phyloP scores from a whole-genome alignment of 2,113 vertebrate species.

The Columba janthina region DNA sequence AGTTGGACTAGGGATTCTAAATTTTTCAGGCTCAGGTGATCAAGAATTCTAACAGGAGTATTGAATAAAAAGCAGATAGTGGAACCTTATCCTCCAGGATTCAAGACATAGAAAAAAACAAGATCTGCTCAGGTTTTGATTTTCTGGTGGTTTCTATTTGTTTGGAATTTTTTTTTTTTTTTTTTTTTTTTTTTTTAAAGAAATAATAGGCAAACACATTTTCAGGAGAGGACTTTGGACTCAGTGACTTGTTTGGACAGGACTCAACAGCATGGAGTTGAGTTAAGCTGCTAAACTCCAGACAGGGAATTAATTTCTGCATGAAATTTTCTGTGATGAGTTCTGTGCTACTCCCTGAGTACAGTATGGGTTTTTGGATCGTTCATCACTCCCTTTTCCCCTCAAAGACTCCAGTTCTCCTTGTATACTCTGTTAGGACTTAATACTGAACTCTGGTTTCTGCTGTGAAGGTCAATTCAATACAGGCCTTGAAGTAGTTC shows the following conservation, averaged over 20 bases:
- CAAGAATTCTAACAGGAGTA: background rate
- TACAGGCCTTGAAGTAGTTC: background rate
- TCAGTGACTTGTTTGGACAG: background rate
- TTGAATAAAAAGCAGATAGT: background rate
- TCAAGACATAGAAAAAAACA: background rate
- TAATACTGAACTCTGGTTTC: background rate
- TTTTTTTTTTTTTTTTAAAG: background rate
- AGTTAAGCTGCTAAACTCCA: background rate
- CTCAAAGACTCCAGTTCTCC: background rate
- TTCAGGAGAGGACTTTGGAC: background rate
- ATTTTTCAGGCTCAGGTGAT: background rate
- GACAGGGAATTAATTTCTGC: background rate
- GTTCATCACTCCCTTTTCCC: background rate
- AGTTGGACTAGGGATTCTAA: background rate
- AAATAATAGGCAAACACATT: background rate
- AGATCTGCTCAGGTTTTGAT: background rate
- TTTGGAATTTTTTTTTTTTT: background rate
- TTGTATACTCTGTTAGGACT: background rate
- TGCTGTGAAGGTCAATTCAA: background rate
- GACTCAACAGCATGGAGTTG: background rate
- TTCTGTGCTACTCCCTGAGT: background rate
- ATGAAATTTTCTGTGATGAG: background rate
- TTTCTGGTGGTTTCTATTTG: background rate
- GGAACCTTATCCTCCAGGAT: background rate
- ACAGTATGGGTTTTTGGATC: background rate